Percentiles rank a stretch among this genome's conserved stretches.
Evolutionary conservation across 1,140 invertebrate genomes (phyloP).

Genomic region (Lucilia cuprina): DNA sequence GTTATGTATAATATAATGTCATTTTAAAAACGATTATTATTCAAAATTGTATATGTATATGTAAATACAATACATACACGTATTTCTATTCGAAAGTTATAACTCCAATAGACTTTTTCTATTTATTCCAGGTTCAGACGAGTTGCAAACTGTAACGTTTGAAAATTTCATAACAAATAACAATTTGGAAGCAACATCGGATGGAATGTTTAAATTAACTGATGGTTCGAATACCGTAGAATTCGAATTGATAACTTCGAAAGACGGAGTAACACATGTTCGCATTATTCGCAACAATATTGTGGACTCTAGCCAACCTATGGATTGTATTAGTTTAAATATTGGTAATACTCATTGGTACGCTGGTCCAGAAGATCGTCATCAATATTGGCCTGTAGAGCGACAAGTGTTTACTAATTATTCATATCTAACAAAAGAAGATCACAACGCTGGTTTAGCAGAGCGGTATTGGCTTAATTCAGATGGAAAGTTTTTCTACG

Average conservation of each 20-base stretch:
- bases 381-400: conserved; percentile 75
- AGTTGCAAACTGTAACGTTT: conserved; percentile 50
- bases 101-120: too few relatives aligned
- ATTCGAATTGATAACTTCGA: conserved; percentile 46
- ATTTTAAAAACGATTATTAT: too few relatives aligned
- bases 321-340: conserved; percentile 52
- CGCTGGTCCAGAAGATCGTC: conserved; percentile 68
- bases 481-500: conserved; percentile 70
- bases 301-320: conserved; percentile 45
- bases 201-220: conserved; percentile 42
- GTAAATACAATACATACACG: too few relatives aligned
- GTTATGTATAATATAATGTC: not conserved
- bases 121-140: conserved; percentile 36
- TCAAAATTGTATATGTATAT: too few relatives aligned
- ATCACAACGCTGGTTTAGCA: conserved; percentile 70
- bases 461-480: conserved; percentile 82
- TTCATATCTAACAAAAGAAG: conserved; percentile 70
- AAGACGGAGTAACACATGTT: conserved; percentile 47
- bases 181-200: conserved; percentile 44
- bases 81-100: too few relatives aligned
- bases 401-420: conserved; percentile 67
- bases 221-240: conserved; percentile 47
- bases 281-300: conserved; percentile 50
- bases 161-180: conserved; percentile 51
- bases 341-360: conserved; percentile 65